Base-by-base conservation (phyloP, 2,113 vertebrate species). In the Ardeotis arabs region DNA sequence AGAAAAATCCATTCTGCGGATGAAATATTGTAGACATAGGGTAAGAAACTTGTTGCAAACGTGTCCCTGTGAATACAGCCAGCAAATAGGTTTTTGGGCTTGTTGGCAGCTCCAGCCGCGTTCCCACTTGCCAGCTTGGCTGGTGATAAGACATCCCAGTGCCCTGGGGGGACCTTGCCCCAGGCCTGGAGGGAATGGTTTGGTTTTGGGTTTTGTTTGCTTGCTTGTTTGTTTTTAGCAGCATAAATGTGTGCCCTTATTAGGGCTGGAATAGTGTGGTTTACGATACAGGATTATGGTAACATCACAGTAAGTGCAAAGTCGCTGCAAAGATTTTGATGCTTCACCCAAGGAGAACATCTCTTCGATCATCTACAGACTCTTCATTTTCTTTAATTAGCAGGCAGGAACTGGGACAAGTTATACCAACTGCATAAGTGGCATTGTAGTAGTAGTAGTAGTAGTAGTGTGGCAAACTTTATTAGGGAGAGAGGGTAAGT, bases 351-450 rank as follows among this genome's bases (percentile, higher is more conserved):
- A 94, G 79, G 72, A 86, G 58, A 75, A 56, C 72, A n/a, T 64
- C 88, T 79, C 91, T 90, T 60, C 90, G 39, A 12, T 74, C 55
- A 58, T 91, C 67, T 20, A 22, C 66, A 29, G 89, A 37, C 27
- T 94, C 79, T 74, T 58, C 88, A 76, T 73, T 80, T 69, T 60
- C 90, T 52, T 82, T 96, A 97, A 96, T 97, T 97, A 97, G 91
- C 89, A 81, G 81, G 87, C 83, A 82, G 89, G 81, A 95, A 76
- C 76, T 75, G 55, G 96, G 96, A 88, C 63, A 89, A 91, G 88
- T 87, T 95, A 94, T 94, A 89, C 94, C 80, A 68, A 49, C 31
- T 53, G 89, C 80, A 24, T 47, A 19, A 52, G 44, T 24, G 19
- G 84, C 80, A 58, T 63, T 35, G 88, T 86, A 22, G 47, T 92